Percentiles rank a stretch among this genome's conserved stretches.
These are phyloP conservation scores for Cotesia typhae DNA, from an alignment of 1,140 invertebrate species.

Conservation along the genomic window DNA sequence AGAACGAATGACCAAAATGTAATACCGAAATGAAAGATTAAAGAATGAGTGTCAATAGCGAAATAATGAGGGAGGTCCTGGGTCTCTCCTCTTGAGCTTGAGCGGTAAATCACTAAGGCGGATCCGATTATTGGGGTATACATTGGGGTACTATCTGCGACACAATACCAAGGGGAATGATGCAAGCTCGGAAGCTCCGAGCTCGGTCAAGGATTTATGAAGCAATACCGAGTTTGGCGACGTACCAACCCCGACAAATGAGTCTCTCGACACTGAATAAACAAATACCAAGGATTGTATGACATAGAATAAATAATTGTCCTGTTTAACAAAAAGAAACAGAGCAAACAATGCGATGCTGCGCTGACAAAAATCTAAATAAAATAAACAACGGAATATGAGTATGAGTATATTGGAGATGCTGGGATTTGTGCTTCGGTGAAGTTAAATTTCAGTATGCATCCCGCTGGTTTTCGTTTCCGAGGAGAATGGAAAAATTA, in stretches of 20 bases:
- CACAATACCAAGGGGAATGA: conserved; percentile 24
- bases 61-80: conserved; percentile 12
- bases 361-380: neutral
- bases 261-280: conserved; percentile 51
- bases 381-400: conserved; percentile 10
- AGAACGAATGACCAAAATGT: too few species aligned
- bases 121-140: conserved; percentile 26
- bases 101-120: conserved; percentile 18
- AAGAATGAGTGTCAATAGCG: conserved; percentile 6
- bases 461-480: neutral
- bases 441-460: neutral
- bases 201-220: conserved; percentile 33
- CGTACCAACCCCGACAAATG: conserved; percentile 48
- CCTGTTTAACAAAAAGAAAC: neutral
- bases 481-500: conserved; percentile 3
- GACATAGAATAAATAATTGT: conserved; percentile 35
- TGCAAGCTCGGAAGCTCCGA: neutral
- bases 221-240: conserved; percentile 59
- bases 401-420: neutral
- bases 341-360: neutral
- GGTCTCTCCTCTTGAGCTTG: neutral
- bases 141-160: conserved; percentile 21
- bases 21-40: neutral
- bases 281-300: conserved; percentile 41
- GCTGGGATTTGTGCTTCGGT: neutral